Evolutionary conservation across 2,888 invertebrate species (phyloP).

Genomic region (Andrena camellia): DNA sequence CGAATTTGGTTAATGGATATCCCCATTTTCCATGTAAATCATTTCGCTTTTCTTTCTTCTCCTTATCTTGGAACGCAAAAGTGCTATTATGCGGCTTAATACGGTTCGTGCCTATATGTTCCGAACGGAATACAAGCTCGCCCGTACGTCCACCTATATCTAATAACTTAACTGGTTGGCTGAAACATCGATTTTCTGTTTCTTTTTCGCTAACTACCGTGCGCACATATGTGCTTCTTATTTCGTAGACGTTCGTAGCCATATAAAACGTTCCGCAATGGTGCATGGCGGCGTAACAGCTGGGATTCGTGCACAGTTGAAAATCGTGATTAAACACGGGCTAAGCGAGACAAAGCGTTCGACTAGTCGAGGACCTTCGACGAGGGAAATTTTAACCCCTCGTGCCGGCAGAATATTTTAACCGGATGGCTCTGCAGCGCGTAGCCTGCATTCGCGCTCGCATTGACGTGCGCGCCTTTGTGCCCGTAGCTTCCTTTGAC

Average conservation of each 20-base stretch:
- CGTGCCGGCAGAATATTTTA: not conserved
- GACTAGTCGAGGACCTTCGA: not conserved
- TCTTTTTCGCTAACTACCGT: not conserved
- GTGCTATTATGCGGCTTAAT: not conserved
- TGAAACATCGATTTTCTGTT: not conserved
- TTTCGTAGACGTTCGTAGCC: no score
- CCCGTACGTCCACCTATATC: not conserved
- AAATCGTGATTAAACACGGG: no score
- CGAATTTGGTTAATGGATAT: not conserved
- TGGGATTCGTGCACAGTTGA: no score
- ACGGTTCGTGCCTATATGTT: not conserved
- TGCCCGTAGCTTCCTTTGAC: conserved; percentile 26
- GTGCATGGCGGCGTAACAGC: no score
- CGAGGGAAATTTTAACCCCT: not conserved
- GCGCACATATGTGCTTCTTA: not conserved
- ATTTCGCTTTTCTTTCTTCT: not conserved
- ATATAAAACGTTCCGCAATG: no score
- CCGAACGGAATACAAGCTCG: not conserved
- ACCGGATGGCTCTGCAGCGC: not conserved
- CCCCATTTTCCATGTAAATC: not conserved
- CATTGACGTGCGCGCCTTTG: not conserved
- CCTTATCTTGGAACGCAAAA: not conserved
- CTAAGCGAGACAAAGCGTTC: not conserved
- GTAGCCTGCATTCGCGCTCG: not conserved
- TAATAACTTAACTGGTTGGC: not conserved